phyloP scores from a whole-genome alignment of 2,113 vertebrate genomes.

The Nothobranchius furzeri region DNA sequence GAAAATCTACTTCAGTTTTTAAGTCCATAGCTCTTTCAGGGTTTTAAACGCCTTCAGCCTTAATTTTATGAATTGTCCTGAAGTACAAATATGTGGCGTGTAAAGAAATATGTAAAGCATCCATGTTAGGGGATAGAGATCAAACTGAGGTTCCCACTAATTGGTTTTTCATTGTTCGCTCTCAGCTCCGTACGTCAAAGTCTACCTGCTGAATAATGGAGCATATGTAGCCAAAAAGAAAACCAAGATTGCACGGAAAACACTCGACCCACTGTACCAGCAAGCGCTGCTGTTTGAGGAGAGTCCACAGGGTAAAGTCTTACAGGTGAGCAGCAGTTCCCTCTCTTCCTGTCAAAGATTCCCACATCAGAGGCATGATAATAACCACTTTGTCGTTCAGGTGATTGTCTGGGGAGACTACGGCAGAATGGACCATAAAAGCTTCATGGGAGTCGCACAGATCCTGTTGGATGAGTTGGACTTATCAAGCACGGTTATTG shows the following conservation, averaged over 20 bases:
- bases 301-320: constrained; percentile 96
- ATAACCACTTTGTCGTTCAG: constrained; percentile 66
- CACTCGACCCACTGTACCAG: constrained; percentile 96
- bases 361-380: constrained; percentile 2
- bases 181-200: constrained; percentile 96
- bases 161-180: constrained; percentile 40
- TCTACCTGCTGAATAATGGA: constrained; percentile 96
- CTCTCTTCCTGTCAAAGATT: neutral
- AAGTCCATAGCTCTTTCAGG: no score
- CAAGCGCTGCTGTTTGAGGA: constrained; percentile 96
- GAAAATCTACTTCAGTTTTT: no score
- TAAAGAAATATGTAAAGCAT: constrained; percentile 1
- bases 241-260: constrained; percentile 98
- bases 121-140: neutral
- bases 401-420: constrained; percentile 99
- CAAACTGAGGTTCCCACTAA: constrained; percentile 10
- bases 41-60: neutral
- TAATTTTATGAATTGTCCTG: neutral
- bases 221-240: constrained; percentile 98
- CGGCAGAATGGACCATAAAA: constrained; percentile 98
- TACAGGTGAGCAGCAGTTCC: constrained; percentile 85
- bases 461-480: constrained; percentile 97
- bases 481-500: constrained; percentile 96
- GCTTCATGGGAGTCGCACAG: constrained; percentile 98
- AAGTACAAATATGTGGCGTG: neutral